Base-by-base conservation (phyloP, 2,888 invertebrate genomes). In the Nomada goodeniana region DNA sequence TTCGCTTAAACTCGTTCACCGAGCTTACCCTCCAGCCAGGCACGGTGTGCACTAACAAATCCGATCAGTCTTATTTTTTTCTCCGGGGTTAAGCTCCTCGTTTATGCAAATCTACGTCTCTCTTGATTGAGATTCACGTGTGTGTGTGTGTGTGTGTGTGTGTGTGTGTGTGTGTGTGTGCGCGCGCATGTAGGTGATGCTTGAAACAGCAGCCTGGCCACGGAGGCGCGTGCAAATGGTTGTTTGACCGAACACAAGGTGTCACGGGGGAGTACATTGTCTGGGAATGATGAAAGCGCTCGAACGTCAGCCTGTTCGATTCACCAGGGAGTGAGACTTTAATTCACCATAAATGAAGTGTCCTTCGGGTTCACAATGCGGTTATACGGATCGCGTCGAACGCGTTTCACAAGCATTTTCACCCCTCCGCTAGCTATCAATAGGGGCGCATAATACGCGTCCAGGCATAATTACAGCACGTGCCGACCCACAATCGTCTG, bases 321-420 rank as follows among this genome's bases (percentile, higher is more conserved):
- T 59, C 80, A 68, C 44, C 7, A 50, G 84, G 72, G 82, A 86
- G 81, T 55, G 55, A 75, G 79, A 79, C 78, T 87, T 79, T 86
- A 82, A 88, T 87, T 83, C 86, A 76, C 70, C 80, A 72, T 84
- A 84, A 87, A 88, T 84, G 82, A 88, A 86, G 80, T 78, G 80
- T 80, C 77, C 83, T 76, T 81, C 63, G 59, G 29, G 57, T 57
- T 42, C 59, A 86, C 82, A 83, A 78, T 81, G 64, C 76, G 76
- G 70, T 75, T 83, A 50, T 57, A 74, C 65, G 63, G 75, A 26
- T 53, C 75, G 64, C 65, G 67, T 67, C 67, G 29, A 82, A 79
- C 65, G 61, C 74, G 53, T 70, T 71, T 26, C 26, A 18, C 63
- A 64, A 42, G 44, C 61, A 23, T 47, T 75, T 80, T 52, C 65